Evolutionary conservation across 2,888 invertebrate genomes (phyloP).

Genomic region (Macrosiphum euphorbiae): DNA sequence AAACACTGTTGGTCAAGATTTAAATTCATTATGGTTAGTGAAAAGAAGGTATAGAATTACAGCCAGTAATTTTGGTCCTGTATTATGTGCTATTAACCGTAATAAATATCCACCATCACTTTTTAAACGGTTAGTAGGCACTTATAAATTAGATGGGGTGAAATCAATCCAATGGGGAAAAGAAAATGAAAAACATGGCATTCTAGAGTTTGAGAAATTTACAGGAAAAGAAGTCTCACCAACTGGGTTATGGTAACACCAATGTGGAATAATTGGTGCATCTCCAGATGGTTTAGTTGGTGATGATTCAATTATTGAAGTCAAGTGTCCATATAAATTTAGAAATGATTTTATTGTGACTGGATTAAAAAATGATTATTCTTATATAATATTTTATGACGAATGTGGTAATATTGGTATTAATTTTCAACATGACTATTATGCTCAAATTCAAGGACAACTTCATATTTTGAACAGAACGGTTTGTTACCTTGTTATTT

Average conservation of each 20-base stretch:
- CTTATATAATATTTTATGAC: not conserved
- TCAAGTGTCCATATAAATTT: not conserved
- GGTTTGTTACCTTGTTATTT: not conserved
- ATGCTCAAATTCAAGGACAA: not conserved
- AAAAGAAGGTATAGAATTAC: slow-evolving; percentile 21
- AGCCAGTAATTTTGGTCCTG: not conserved
- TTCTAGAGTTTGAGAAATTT: not conserved
- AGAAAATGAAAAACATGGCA: not conserved
- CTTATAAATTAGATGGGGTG: not conserved
- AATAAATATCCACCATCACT: not conserved
- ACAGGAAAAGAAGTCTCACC: not conserved
- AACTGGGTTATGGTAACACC: not conserved
- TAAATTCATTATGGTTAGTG: not conserved
- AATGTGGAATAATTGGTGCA: not conserved
- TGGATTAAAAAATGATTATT: not conserved
- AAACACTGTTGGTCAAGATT: not conserved
- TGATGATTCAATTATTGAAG: not conserved
- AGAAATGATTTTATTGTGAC: not conserved
- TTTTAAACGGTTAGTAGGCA: not conserved
- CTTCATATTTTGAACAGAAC: not conserved
- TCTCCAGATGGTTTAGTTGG: not conserved
- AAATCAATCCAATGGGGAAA: not conserved
- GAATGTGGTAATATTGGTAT: not conserved
- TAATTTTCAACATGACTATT: not conserved
- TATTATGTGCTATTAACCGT: not conserved